phyloP scores from a whole-genome alignment of 2,888 invertebrate genomes.

The Amiota mariae region DNA sequence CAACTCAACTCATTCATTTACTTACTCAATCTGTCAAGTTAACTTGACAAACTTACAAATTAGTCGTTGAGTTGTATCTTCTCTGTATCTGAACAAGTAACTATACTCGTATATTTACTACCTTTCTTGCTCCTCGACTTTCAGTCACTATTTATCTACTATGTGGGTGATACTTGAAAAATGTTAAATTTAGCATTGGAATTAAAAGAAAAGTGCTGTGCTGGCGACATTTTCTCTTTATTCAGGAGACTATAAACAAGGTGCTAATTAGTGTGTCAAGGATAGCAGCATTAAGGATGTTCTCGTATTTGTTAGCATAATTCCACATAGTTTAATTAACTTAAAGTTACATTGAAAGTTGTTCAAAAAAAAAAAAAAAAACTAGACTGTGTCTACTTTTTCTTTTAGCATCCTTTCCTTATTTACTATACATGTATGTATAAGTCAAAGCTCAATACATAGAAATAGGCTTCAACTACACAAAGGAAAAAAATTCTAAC shows the following conservation, averaged over 20 bases:
- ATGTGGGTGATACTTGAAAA: constrained; percentile 3
- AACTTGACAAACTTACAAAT: too few species aligned
- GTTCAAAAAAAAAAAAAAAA: constrained; percentile 37
- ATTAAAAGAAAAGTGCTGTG: neutral
- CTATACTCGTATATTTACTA: too few species aligned
- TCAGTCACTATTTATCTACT: too few species aligned
- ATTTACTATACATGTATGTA: neutral
- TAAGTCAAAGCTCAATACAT: neutral
- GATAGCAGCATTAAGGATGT: constrained; percentile 14
- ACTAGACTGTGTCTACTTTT: neutral
- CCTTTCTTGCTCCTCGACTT: neutral
- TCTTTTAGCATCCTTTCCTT: neutral
- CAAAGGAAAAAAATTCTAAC: too few species aligned
- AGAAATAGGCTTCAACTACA: neutral
- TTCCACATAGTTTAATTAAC: constrained; percentile 13
- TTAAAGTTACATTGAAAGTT: constrained; percentile 49
- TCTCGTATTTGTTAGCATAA: neutral
- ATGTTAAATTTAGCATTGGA: constrained; percentile 12
- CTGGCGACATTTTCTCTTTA: neutral
- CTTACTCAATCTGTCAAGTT: too few species aligned
- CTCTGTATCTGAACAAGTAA: neutral
- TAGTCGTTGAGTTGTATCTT: too few species aligned
- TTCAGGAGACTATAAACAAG: neutral
- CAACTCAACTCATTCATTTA: neutral
- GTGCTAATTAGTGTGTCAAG: constrained; percentile 31